Evolutionary conservation across 92 coral and sea anemone genomes (phyloP).

Genomic region (Galaxea fascicularis): DNA sequence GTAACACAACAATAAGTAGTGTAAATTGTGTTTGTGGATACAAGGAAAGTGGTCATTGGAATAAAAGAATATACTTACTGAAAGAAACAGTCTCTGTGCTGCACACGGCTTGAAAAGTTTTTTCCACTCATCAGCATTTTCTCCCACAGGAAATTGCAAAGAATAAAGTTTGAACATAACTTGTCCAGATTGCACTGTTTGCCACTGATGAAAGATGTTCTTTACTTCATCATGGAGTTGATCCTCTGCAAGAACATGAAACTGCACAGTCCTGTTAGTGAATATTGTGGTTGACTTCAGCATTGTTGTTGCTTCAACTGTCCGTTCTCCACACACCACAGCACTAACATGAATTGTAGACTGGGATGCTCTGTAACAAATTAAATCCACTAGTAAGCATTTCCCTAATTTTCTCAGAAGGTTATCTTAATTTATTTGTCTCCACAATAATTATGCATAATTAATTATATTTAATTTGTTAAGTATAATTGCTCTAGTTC

Average conservation of each 20-base stretch:
- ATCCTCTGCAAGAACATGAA: conserved; percentile 88
- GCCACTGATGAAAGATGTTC: conserved; percentile 68
- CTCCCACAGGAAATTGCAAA: conserved; percentile 78
- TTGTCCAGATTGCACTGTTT: conserved; percentile 54
- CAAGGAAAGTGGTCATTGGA: no score
- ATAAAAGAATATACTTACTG: conserved; percentile 62
- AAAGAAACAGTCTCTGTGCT: conserved; percentile 88
- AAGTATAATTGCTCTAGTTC: no score
- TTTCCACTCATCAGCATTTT: conserved; percentile 79
- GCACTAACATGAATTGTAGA: conserved; percentile 71
- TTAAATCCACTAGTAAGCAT: no score
- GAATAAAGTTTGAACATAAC: conserved; percentile 76
- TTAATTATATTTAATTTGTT: no score
- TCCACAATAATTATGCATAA: no score
- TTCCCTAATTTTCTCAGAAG: no score
- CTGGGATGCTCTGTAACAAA: conserved; percentile 3
- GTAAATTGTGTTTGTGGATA: no score
- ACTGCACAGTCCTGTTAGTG: conserved; percentile 71
- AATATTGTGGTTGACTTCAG: conserved; percentile 84
- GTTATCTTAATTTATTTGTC: no score
- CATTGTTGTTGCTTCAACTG: conserved; percentile 84
- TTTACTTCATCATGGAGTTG: conserved; percentile 68
- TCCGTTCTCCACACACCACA: conserved; percentile 89
- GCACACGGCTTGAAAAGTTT: conserved; percentile 94
- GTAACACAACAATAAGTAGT: no score